phyloP scores from a whole-genome alignment of 2,113 vertebrate genomes.

The Stigmatopora nigra region DNA sequence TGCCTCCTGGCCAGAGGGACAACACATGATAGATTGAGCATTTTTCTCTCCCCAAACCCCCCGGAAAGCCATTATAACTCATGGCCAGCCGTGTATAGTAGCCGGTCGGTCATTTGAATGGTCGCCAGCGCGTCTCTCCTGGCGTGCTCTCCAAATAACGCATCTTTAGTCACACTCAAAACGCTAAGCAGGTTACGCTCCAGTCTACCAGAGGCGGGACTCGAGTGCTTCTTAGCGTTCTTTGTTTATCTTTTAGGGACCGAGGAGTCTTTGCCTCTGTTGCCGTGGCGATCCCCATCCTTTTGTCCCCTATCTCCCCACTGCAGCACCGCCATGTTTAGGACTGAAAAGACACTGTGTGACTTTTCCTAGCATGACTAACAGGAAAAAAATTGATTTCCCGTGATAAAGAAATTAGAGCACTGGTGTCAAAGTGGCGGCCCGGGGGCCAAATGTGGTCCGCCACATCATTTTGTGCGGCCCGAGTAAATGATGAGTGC shows the following conservation, averaged over 20 bases:
- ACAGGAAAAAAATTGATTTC: neutral
- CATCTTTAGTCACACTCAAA: slow-evolving; percentile 49
- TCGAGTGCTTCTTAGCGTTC: slow-evolving; percentile 28
- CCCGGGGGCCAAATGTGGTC: no score
- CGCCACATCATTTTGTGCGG: no score
- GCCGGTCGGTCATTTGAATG: slow-evolving; percentile 28
- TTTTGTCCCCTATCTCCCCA: slow-evolving; percentile 27
- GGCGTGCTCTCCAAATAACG: slow-evolving; percentile 10
- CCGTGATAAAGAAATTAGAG: neutral
- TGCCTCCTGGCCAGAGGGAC: no score
- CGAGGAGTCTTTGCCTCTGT: slow-evolving; percentile 21
- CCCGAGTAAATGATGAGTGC: no score
- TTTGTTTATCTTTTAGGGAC: slow-evolving; percentile 29
- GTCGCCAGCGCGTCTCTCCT: slow-evolving; percentile 26
- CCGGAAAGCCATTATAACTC: neutral
- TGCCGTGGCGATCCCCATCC: slow-evolving; percentile 29
- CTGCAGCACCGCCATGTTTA: slow-evolving; percentile 27
- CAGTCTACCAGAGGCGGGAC: slow-evolving; percentile 27
- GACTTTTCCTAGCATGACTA: slow-evolving; percentile 11
- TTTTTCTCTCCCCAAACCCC: no score
- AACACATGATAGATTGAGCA: slow-evolving; percentile 4
- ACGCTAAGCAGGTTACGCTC: slow-evolving; percentile 54
- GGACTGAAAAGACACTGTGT: slow-evolving; percentile 16
- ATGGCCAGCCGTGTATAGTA: slow-evolving; percentile 4
- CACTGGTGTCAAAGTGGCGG: neutral